Evolutionary conservation across 2,113 vertebrate species (phyloP).

Genomic region (Microcebus griseorufus): DNA sequence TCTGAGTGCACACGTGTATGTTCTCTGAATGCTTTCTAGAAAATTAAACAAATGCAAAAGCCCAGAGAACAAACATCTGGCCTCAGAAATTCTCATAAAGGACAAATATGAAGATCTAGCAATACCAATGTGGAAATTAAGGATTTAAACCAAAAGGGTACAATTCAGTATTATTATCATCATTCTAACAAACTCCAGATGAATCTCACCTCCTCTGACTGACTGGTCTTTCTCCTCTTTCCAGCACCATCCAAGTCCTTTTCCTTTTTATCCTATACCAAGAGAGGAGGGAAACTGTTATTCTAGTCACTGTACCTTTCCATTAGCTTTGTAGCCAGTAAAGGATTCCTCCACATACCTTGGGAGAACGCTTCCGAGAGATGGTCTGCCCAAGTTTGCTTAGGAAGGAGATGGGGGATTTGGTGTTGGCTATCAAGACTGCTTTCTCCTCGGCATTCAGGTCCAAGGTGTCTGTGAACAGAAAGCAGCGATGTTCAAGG

Average conservation of each 20-base stretch:
- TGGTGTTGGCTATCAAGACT: constrained; percentile 92
- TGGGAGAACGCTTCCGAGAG: constrained; percentile 96
- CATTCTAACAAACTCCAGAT: neutral
- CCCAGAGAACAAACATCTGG: neutral
- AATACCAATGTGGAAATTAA: neutral
- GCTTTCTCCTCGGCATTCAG: constrained; percentile 95
- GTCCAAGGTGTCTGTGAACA: constrained; percentile 90
- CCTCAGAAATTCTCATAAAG: neutral
- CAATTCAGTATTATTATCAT: neutral
- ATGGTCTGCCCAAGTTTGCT: constrained; percentile 98
- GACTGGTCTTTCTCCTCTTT: constrained; percentile 96
- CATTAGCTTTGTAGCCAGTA: neutral
- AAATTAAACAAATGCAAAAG: neutral
- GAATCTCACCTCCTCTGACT: constrained; percentile 95
- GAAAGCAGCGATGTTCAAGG: neutral
- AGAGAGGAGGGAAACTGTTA: neutral
- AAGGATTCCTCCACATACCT: constrained; percentile 81
- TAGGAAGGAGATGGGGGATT: constrained; percentile 98
- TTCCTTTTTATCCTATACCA: constrained; percentile 95
- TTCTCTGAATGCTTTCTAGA: neutral
- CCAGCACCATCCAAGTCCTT: constrained; percentile 93
- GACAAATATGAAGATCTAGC: neutral
- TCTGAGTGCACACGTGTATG: fast-evolving
- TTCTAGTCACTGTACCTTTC: neutral
- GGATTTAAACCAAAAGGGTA: neutral